Conservation (phyloP, 2,797 vertebrate species). For the Bradypus variegatus region DNA sequence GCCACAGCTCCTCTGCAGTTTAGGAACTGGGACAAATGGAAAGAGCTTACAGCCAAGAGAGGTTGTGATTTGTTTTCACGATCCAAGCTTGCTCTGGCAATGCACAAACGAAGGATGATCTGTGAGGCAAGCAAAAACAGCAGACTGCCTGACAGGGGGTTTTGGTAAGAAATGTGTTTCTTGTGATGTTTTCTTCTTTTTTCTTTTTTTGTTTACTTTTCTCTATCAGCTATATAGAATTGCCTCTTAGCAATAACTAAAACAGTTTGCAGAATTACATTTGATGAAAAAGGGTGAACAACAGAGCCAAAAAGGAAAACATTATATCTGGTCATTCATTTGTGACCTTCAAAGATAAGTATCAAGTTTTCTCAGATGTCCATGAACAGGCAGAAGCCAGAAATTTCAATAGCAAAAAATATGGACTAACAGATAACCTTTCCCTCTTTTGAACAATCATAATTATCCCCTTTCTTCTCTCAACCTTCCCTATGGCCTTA, state of each 20-base stretch:
- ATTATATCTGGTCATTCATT: constrained; percentile 31
- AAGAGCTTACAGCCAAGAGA: constrained; percentile 59
- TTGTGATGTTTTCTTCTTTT: constrained; percentile 7
- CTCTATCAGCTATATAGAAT: constrained; percentile 47
- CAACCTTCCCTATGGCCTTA: not conserved
- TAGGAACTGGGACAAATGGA: constrained; percentile 56
- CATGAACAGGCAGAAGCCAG: constrained; percentile 13
- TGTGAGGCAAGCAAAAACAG: constrained; percentile 42
- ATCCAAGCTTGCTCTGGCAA: constrained; percentile 39
- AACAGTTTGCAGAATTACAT: constrained; percentile 64
- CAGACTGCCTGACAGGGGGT: constrained; percentile 42
- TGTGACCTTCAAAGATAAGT: constrained; percentile 69
- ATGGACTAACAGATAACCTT: constrained; percentile 6
- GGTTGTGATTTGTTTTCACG: constrained; percentile 42
- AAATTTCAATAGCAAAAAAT: constrained; percentile 10
- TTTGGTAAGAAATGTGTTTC: constrained; percentile 51
- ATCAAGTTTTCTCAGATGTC: constrained; percentile 49
- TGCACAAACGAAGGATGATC: constrained; percentile 40
- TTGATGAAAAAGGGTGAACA: constrained; percentile 41
- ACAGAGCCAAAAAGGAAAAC: not conserved
- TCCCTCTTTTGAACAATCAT: constrained; percentile 33
- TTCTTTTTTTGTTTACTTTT: constrained; percentile 18
- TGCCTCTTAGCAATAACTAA: constrained; percentile 39
- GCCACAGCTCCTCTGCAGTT: constrained; percentile 57
- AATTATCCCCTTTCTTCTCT: not conserved